Conservation (phyloP, 2,797 vertebrate species). For the Lithobates pipiens region DNA sequence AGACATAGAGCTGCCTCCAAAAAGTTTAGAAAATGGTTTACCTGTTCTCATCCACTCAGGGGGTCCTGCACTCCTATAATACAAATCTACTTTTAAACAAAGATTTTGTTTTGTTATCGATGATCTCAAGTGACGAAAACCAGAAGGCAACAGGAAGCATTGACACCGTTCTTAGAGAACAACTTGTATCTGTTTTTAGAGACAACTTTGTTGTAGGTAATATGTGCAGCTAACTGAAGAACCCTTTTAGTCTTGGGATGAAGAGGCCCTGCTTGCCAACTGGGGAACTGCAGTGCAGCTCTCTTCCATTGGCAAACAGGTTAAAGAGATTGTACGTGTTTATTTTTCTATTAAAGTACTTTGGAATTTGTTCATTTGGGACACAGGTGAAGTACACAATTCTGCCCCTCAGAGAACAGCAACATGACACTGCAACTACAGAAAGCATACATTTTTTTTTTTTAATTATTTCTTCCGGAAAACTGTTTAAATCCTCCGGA, state of each 20-base stretch:
- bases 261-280: neutral
- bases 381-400: slow-evolving; percentile 14
- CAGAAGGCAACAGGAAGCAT: neutral
- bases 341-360: slow-evolving; percentile 37
- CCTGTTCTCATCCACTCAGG: too few species aligned
- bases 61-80: too few species aligned
- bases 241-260: neutral
- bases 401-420: neutral
- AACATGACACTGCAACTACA: too few species aligned
- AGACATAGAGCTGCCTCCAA: too few species aligned
- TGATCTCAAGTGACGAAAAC: neutral
- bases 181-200: too few species aligned
- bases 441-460: too few species aligned
- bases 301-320: neutral
- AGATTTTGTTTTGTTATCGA: too few species aligned
- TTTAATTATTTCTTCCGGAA: too few species aligned
- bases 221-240: too few species aligned
- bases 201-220: neutral
- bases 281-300: neutral
- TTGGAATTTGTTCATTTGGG: neutral
- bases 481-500: too few species aligned
- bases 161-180: neutral
- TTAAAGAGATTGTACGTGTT: slow-evolving; percentile 4
- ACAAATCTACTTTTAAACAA: too few species aligned
- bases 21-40: too few species aligned